Evolutionary conservation across 1,140 invertebrate genomes (phyloP).

Genomic region (Carposina sasakii): DNA sequence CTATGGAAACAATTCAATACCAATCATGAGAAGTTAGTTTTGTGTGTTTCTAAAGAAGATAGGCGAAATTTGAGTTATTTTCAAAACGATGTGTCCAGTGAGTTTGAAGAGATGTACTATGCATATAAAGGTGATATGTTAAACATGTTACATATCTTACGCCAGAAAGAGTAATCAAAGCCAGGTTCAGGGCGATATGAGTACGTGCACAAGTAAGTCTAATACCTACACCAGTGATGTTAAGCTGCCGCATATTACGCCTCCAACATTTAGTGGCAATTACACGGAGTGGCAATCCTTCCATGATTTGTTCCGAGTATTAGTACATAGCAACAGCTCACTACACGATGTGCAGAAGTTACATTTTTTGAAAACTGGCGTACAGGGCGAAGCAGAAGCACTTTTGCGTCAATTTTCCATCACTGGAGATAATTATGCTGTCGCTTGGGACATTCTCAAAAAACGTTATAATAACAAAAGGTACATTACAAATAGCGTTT

Average conservation of each 20-base stretch:
- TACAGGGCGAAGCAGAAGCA: background rate
- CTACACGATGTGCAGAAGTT: background rate
- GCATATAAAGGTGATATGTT: background rate
- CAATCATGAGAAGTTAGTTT: background rate
- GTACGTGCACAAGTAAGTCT: background rate
- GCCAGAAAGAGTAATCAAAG: too few species aligned
- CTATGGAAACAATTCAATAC: background rate
- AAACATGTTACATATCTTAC: background rate
- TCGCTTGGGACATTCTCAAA: slow-evolving; percentile 1
- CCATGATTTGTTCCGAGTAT: background rate
- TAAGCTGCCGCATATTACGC: too few species aligned
- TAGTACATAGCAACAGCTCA: background rate
- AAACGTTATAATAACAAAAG: too few species aligned
- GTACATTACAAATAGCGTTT: background rate
- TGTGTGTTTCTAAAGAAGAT: too few species aligned
- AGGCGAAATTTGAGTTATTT: too few species aligned
- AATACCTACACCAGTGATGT: too few species aligned
- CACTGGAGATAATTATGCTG: background rate
- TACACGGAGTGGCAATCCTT: slow-evolving; percentile 7
- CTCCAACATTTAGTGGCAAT: background rate
- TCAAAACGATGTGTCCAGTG: too few species aligned
- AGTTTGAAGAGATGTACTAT: too few species aligned
- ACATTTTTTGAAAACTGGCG: background rate
- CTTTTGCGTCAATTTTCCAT: background rate
- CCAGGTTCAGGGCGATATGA: background rate